Evolutionary conservation across 2,797 vertebrate genomes (phyloP).

Genomic region (Pempheris klunzingeri): DNA sequence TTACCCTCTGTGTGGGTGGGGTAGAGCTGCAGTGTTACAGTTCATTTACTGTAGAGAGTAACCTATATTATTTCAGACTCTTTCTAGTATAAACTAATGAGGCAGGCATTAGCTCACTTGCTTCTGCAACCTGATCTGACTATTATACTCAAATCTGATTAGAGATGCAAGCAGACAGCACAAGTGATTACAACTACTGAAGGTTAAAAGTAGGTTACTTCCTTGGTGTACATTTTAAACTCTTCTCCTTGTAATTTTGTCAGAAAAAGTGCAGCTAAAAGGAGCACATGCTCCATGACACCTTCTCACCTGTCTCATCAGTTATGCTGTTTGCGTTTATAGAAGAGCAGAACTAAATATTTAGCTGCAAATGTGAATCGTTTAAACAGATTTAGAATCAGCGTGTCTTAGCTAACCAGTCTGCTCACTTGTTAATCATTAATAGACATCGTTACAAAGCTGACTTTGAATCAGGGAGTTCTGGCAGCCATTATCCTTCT

Average conservation of each 20-base stretch:
- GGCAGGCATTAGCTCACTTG: constrained; percentile 8
- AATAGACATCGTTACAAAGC: constrained; percentile 61
- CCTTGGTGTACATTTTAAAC: not conserved
- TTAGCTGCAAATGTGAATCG: constrained; percentile 15
- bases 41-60: constrained; percentile 41
- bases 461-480: constrained; percentile 72
- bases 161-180: constrained; percentile 14
- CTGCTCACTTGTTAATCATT: constrained; percentile 68
- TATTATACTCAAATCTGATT: constrained; percentile 27
- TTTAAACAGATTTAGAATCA: constrained; percentile 38
- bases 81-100: constrained; percentile 50
- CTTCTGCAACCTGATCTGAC: constrained; percentile 38
- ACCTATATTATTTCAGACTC: constrained; percentile 35
- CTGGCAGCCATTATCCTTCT: constrained; percentile 69
- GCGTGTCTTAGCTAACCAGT: constrained; percentile 34
- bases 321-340: not conserved
- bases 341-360: constrained; percentile 11
- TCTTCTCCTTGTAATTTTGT: not conserved
- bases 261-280: not conserved
- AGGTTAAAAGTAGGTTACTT: constrained; percentile 34
- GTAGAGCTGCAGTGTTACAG: constrained; percentile 17
- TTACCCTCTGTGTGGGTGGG: constrained; percentile 30
- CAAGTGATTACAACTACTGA: constrained; percentile 12
- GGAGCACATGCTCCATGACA: not conserved
- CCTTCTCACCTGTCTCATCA: constrained; percentile 4